Evolutionary conservation across 2,113 vertebrate genomes (phyloP).

Genomic region (Pterocles orientalis): DNA sequence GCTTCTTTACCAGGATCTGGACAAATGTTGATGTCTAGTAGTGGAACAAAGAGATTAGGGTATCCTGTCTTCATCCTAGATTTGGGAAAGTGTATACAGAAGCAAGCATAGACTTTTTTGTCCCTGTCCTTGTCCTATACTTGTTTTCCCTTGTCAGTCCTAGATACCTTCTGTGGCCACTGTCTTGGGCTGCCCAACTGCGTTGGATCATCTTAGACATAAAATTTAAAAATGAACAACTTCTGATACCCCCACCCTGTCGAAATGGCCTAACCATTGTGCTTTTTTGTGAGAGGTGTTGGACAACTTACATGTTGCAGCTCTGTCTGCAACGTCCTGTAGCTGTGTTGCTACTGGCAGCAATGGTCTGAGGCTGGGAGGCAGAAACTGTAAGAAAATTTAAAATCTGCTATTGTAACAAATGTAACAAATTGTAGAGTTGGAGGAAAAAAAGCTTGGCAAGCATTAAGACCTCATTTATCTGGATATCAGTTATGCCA

Average conservation of each 20-base stretch:
- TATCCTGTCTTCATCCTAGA: neutral
- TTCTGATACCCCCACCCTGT: neutral
- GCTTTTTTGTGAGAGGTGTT: neutral
- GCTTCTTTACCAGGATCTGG: neutral
- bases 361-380: neutral
- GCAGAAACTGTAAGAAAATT: neutral
- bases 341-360: neutral
- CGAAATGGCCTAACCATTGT: neutral
- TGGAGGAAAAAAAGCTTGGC: neutral
- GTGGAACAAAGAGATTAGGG: neutral
- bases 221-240: neutral
- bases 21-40: neutral
- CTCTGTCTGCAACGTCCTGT: neutral
- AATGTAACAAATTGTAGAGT: neutral
- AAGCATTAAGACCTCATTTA: neutral
- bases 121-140: neutral
- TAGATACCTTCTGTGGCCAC: neutral
- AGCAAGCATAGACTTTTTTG: neutral
- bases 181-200: neutral
- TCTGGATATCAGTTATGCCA: neutral
- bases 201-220: neutral
- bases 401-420: neutral
- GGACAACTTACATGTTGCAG: neutral
- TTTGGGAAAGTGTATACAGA: neutral
- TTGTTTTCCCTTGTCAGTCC: neutral